phyloP scores from a whole-genome alignment of 1,140 invertebrate species.

The Diuraphis noxia region DNA sequence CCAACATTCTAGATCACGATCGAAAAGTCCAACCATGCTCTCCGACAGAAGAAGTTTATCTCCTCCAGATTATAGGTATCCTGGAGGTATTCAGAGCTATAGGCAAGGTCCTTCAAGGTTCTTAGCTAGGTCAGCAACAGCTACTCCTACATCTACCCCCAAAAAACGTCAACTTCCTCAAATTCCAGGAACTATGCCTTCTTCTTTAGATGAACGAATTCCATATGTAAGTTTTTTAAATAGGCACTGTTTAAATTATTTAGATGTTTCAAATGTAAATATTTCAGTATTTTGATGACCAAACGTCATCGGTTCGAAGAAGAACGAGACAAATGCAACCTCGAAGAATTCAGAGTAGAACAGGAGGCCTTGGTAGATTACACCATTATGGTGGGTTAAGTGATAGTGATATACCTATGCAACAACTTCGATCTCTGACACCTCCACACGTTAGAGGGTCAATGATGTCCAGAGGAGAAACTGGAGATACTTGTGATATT shows the following conservation, averaged over 20 bases:
- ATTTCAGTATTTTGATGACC: constrained; percentile 80
- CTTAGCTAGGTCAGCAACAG: constrained; percentile 72
- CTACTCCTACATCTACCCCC: constrained; percentile 90
- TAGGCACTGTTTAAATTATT: background rate
- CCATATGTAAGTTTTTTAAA: constrained; percentile 56
- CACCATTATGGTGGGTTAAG: constrained; percentile 79
- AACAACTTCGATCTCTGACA: constrained; percentile 61
- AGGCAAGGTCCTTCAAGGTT: constrained; percentile 57
- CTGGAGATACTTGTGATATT: constrained; percentile 76
- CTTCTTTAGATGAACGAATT: constrained; percentile 57
- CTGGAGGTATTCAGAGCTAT: constrained; percentile 41
- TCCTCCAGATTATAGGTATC: constrained; percentile 59
- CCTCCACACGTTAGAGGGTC: constrained; percentile 56
- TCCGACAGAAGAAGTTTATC: constrained; percentile 59
- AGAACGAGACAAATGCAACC: constrained; percentile 68
- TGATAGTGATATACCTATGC: constrained; percentile 75
- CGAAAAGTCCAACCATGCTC: constrained; percentile 58
- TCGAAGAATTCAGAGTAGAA: constrained; percentile 56
- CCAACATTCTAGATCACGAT: constrained; percentile 58
- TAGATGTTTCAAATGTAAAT: background rate
- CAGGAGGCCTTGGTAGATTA: constrained; percentile 70
- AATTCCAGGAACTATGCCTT: constrained; percentile 67
- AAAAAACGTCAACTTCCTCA: constrained; percentile 94
- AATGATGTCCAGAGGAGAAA: constrained; percentile 63
- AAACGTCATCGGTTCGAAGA: constrained; percentile 72